Evolutionary conservation across 2,113 vertebrate genomes (phyloP), one percentile per base, ranked within the genome.

Genomic region (Phrynosoma platyrhinos): DNA sequence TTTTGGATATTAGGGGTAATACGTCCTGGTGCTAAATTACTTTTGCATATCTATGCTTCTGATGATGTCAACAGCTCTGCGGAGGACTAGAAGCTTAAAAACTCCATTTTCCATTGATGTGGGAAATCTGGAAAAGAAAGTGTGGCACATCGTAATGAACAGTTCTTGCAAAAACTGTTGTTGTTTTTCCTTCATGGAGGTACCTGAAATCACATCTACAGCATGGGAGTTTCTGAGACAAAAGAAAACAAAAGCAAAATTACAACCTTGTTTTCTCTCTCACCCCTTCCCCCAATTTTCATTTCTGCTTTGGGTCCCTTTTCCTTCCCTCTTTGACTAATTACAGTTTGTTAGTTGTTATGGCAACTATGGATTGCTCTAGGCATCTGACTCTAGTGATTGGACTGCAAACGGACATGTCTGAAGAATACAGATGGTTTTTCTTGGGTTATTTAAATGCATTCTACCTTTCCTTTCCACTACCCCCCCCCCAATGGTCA

Each of bases 341-440:
- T 95, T 96, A 93, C 87, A 92, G 89, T 96, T 96, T 95, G 96
- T 94, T 93, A 94, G 96, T 97, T 96, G 96, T 97, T 96, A 97
- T 96, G 94, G 95, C 88, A 97, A 97, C 96, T 78, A 42, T 20
- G 55, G 89, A 91, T 92, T 94, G 92, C 94, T 95, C 90, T 91
- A 36, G 20, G 89, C 81, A 84, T 87, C 90, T 92, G 87, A 90
- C 82, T 93, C 91, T 80, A 75, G 4, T 47, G 72, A 90, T 88
- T 87, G 95, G 95, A 93, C 94, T 95, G 83, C 79, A 93, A 94
- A 95, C 84, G 79, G 94, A 91, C 92, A 84, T 75, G n/a, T 87
- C 42, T 90, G 90, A 52, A 32, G 88, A 94, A 94, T 83, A 88
- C 92, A 94, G 93, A 92, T 23, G 25, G 88, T 53, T 83, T 64